These are phyloP conservation scores for Nylanderia fulva DNA, from an alignment of 1,140 invertebrate species.

Conservation along the genomic window DNA sequence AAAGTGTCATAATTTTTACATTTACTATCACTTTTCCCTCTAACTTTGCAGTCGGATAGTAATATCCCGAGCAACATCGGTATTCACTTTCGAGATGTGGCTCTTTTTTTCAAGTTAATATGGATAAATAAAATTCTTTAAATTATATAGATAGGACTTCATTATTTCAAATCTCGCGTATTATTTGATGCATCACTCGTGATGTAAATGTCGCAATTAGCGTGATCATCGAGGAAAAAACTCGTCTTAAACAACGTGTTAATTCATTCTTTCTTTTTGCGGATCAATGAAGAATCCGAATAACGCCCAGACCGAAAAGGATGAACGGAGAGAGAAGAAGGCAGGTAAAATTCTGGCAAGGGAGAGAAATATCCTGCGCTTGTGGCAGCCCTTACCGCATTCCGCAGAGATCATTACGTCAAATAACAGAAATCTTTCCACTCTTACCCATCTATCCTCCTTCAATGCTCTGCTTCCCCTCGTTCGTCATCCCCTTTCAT, in stretches of 20 bases:
- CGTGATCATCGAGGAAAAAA: not conserved
- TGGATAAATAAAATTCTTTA: constrained; percentile 31
- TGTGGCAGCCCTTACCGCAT: constrained; percentile 65
- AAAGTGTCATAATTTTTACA: constrained; percentile 58
- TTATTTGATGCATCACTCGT: not conserved
- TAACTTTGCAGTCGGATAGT: constrained; percentile 23
- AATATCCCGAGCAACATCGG: constrained; percentile 4
- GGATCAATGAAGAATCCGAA: constrained; percentile 60
- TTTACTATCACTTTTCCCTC: constrained; percentile 2
- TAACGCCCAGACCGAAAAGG: not conserved
- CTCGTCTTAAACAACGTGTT: constrained; percentile 15
- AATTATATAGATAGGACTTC: constrained; percentile 10
- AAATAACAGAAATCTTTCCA: constrained; percentile 76
- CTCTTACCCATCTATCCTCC: constrained; percentile 42
- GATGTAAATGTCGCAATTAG: constrained; percentile 16
- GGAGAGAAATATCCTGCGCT: constrained; percentile 63
- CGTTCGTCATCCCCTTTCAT: constrained; percentile 12
- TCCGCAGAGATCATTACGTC: constrained; percentile 75
- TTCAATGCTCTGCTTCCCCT: not conserved
- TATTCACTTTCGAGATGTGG: constrained; percentile 4
- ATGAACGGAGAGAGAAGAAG: not conserved
- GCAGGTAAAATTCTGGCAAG: constrained; percentile 59
- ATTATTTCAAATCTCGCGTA: not conserved
- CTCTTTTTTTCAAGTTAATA: not conserved
- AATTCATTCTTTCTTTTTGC: not conserved